A percentile compares a stretch with the other conserved stretches of the same genome.
These are phyloP conservation scores for Osedax fenrisi DNA, from an alignment of 2,888 invertebrate species.

Conservation along the genomic window DNA sequence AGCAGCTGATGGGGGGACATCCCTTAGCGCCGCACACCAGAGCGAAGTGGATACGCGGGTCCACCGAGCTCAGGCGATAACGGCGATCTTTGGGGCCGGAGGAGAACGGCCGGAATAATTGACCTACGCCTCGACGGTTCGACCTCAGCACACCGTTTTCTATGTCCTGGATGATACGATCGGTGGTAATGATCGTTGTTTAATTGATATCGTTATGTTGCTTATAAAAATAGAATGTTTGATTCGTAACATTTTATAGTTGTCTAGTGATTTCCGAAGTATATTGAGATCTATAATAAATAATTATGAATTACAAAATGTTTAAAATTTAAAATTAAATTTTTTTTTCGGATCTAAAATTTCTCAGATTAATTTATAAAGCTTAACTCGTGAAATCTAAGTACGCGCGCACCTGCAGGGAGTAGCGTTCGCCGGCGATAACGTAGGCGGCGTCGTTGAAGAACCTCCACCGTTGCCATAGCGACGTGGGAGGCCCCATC, in stretches of 20 bases:
- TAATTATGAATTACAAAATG: too few relatives aligned
- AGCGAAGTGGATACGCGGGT: slow-evolving; percentile 49
- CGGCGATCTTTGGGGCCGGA: not conserved
- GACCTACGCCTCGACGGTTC: slow-evolving; percentile 51
- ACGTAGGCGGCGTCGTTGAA: slow-evolving; percentile 52
- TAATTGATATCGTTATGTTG: too few relatives aligned
- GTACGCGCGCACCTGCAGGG: slow-evolving; percentile 53
- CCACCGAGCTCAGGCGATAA: not conserved
- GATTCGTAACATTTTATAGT: too few relatives aligned
- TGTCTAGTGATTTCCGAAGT: too few relatives aligned
- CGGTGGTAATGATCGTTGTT: too few relatives aligned
- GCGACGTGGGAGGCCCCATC: slow-evolving; percentile 49
- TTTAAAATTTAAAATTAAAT: too few relatives aligned
- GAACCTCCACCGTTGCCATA: slow-evolving; percentile 53
- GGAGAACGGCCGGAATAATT: slow-evolving; percentile 35
- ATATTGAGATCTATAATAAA: too few relatives aligned
- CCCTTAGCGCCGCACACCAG: slow-evolving; percentile 53
- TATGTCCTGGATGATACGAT: too few relatives aligned
- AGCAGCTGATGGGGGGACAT: slow-evolving; percentile 52
- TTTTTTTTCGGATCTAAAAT: too few relatives aligned
- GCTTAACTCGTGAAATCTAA: too few relatives aligned
- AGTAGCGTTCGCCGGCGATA: slow-evolving; percentile 52
- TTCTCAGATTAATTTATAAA: too few relatives aligned
- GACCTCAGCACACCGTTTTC: slow-evolving; percentile 53
- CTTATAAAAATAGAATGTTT: too few relatives aligned